Base-by-base conservation (phyloP, 2,113 vertebrate species). In the Barbus barbus region DNA sequence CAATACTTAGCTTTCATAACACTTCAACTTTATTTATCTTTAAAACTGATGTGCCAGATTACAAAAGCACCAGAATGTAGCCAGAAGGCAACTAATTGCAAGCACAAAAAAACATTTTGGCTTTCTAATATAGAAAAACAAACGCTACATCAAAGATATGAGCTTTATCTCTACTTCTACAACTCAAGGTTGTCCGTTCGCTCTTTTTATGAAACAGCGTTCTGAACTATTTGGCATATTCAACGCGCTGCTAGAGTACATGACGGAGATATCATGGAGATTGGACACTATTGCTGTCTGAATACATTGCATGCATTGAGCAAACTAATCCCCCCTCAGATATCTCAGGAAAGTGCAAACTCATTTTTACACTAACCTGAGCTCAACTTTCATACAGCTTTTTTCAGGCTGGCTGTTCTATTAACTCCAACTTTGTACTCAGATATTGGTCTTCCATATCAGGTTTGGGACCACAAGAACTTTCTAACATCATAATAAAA, bases 231-330 rank as follows among this genome's bases (percentile, higher is more conserved):
- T 33, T 60, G 33, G 53, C 53, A 38, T 8, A 78, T 77, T 22
- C 12, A n/a, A 5, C 3, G 6, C 24, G 13, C 77, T 46, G 56
- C n/a, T 26, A 5, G 48, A 76, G 48, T 76, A 24, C 7, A 65
- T 63, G 22, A 65, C 2, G 5, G 24, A 65, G 78, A 65, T 79
- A 79, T 46, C 9, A 9, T 46, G 18, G 76, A 78, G 53, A 78
- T 26, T 58, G n/a, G 33, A 65, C 58, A 28, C 8, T 31, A 44
- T 28, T 65, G 33, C 31, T n/a, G 22, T 61, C 38, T 51, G 58
- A 77, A 83, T 83, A 65, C 58, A 58, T 83, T 53, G 72, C 82
- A 76, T 83, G 71, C 82, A 63, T 22, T 13, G 46, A n/a, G 36
- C 24, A 58, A 69, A 41, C 46, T 67, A 31, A 69, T 56, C 33